A percentile compares a stretch with the other conserved stretches of the same genome.
Conservation (phyloP, 1,140 invertebrate species). For the Riptortus pedestris region DNA sequence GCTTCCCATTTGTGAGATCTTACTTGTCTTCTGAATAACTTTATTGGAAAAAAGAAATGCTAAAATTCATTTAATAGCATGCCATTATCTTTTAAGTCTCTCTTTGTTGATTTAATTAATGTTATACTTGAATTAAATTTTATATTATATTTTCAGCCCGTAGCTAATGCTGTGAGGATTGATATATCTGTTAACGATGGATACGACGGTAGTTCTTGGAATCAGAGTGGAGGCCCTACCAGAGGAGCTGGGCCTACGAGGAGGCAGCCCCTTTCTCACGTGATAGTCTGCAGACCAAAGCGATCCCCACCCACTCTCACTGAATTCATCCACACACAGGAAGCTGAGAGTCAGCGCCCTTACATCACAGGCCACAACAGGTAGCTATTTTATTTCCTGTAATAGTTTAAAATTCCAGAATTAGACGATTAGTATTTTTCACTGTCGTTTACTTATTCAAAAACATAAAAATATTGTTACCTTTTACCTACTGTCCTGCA, state of each 20-base stretch:
- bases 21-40: too few species aligned
- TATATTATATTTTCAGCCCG: neutral
- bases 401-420: too few species aligned
- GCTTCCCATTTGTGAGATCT: too few species aligned
- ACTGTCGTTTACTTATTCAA: too few species aligned
- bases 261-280: slow-evolving; percentile 74
- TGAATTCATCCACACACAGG: slow-evolving; percentile 73
- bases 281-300: slow-evolving; percentile 76
- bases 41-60: too few species aligned
- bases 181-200: slow-evolving; percentile 91
- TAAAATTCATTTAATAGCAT: too few species aligned
- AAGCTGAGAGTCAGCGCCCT: slow-evolving; percentile 67
- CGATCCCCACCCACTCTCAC: slow-evolving; percentile 59
- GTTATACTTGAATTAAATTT: too few species aligned
- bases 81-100: too few species aligned
- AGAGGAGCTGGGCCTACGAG: slow-evolving; percentile 72
- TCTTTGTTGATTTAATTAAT: too few species aligned
- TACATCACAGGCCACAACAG: slow-evolving; percentile 83
- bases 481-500: too few species aligned
- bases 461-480: too few species aligned
- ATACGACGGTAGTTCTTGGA: slow-evolving; percentile 90
- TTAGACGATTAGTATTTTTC: neutral
- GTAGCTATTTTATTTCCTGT: slow-evolving; percentile 42
- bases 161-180: slow-evolving; percentile 69
- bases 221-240: slow-evolving; percentile 52